These are phyloP conservation scores for Pristis pectinata DNA, from an alignment of 2,797 vertebrate genomes.

Conservation along the genomic window DNA sequence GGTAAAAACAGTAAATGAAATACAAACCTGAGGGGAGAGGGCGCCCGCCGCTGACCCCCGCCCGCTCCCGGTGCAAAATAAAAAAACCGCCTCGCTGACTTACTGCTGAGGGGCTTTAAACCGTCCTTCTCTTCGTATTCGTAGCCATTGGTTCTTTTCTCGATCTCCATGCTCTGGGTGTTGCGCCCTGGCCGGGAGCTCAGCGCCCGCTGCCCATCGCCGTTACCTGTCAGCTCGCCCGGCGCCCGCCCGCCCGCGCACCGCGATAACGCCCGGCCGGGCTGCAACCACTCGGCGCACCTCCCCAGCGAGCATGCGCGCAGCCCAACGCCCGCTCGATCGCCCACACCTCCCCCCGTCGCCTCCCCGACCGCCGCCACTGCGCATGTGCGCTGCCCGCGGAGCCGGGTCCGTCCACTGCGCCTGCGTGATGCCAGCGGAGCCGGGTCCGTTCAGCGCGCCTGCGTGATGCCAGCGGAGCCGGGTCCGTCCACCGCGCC, in stretches of 20 bases:
- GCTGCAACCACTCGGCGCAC: not conserved
- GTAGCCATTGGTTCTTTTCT: conserved; percentile 61
- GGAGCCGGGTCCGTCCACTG: too few species aligned
- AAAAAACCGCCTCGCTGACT: conserved; percentile 18
- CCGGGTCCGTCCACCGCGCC: too few species aligned
- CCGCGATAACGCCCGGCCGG: conserved; percentile 1
- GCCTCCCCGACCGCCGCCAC: not conserved
- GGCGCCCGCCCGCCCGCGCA: not conserved
- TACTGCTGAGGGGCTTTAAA: conserved; percentile 58
- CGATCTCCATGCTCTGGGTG: conserved; percentile 62
- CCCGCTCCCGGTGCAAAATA: not conserved
- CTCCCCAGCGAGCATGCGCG: conserved; percentile 1
- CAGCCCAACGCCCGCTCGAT: not conserved
- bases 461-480: not conserved
- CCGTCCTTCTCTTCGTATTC: conserved; percentile 59
- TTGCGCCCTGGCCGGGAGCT: not conserved
- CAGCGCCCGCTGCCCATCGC: conserved; percentile 7
- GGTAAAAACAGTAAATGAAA: too few species aligned
- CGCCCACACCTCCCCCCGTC: not conserved
- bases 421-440: too few species aligned
- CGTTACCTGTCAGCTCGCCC: conserved; percentile 32
- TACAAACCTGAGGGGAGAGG: too few species aligned
- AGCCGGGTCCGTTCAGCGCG: too few species aligned
- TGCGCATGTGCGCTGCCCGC: not conserved
- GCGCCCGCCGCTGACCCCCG: too few species aligned